phyloP scores from a whole-genome alignment of 2,888 invertebrate species.

The Heliconius ethilla region DNA sequence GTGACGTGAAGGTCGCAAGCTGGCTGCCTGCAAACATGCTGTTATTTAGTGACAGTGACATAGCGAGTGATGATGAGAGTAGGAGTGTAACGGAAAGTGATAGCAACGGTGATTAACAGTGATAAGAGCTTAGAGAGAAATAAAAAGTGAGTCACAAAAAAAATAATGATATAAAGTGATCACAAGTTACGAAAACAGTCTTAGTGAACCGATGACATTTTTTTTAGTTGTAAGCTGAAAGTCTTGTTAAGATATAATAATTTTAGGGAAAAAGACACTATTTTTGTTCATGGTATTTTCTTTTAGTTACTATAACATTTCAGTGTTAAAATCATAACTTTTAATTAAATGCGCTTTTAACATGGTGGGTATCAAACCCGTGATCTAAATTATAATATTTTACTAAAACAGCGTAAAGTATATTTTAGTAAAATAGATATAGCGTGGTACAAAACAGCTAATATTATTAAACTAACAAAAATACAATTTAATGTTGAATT shows the following conservation, averaged over 20 bases:
- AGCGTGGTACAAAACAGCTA: background rate
- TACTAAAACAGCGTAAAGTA: background rate
- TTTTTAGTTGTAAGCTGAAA: no score
- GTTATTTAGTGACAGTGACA: conserved; percentile 48
- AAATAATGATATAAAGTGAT: no score
- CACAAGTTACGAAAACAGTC: no score
- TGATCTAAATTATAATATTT: background rate
- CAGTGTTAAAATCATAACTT: background rate
- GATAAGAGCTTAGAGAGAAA: background rate
- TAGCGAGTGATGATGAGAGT: background rate
- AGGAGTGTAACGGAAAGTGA: background rate
- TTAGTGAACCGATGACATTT: no score
- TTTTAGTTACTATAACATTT: no score
- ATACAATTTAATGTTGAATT: background rate
- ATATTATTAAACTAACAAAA: background rate
- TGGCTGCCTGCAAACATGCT: conserved; percentile 68
- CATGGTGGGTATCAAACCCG: background rate
- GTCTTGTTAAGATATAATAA: no score
- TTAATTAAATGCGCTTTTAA: background rate
- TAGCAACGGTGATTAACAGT: background rate
- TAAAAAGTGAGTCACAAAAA: background rate
- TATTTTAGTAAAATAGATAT: background rate
- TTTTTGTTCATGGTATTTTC: no score
- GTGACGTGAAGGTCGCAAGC: conserved; percentile 66
- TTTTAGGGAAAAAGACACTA: no score